phyloP scores from a whole-genome alignment of 2,113 vertebrate species.

The Lampris incognitus region DNA sequence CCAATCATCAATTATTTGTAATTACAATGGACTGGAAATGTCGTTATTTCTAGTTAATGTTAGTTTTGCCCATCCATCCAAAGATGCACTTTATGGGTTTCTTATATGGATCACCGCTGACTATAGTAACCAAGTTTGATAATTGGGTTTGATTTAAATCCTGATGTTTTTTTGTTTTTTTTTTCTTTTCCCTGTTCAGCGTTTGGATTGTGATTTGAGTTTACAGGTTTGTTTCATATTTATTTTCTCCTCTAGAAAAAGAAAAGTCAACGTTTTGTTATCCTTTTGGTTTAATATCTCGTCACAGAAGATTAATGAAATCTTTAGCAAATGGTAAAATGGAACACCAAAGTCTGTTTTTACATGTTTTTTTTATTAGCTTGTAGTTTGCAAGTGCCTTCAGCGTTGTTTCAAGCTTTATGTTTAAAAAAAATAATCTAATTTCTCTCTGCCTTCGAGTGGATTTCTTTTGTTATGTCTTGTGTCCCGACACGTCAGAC shows the following conservation, averaged over 20 bases:
- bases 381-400: conserved; percentile 65
- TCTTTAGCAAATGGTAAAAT: conserved; percentile 30
- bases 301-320: conserved; percentile 11
- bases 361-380: conserved; percentile 46
- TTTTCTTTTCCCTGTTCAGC: conserved; percentile 22
- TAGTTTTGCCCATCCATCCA: conserved; percentile 50
- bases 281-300: conserved; percentile 31
- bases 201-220: conserved; percentile 38
- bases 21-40: conserved; percentile 41
- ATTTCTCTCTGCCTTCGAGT: conserved; percentile 5
- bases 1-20: conserved; percentile 26
- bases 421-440: conserved; percentile 1
- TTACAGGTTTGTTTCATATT: conserved; percentile 53
- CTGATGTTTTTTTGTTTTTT: conserved; percentile 23
- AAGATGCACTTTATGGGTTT: conserved; percentile 76
- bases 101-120: conserved; percentile 30
- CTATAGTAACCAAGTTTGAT: conserved; percentile 23
- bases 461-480: conserved; percentile 12
- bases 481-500: conserved; percentile 21
- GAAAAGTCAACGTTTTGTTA: conserved; percentile 13
- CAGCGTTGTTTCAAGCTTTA: conserved; percentile 52
- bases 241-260: conserved; percentile 24
- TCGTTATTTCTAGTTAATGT: conserved; percentile 57
- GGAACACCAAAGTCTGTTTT: conserved; percentile 60
- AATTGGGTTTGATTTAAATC: conserved; percentile 24